Conservation (phyloP, 1,140 invertebrate species). For the Bradysia coprophila region DNA sequence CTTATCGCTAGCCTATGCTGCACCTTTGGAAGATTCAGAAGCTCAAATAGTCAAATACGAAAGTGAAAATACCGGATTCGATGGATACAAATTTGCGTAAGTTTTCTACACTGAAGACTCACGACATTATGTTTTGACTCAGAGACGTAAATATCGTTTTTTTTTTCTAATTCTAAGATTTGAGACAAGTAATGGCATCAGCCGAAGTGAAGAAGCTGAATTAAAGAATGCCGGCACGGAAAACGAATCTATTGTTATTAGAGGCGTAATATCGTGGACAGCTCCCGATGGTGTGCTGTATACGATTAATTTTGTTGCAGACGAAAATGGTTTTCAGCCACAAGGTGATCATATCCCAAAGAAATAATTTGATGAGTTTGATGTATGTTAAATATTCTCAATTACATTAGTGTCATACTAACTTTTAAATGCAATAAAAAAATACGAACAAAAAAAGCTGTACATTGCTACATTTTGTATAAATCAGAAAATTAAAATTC, state of each 20-base stretch:
- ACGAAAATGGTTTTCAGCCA: slow-evolving; percentile 60
- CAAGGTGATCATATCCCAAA: slow-evolving; percentile 42
- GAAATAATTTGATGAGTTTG: too few relatives aligned
- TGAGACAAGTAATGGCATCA: slow-evolving; percentile 39
- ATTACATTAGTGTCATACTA: too few relatives aligned
- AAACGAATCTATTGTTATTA: slow-evolving; percentile 35
- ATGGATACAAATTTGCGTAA: slow-evolving; percentile 28
- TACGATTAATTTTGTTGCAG: slow-evolving; percentile 50
- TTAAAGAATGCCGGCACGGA: slow-evolving; percentile 35
- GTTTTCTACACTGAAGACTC: too few relatives aligned
- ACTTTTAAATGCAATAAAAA: too few relatives aligned
- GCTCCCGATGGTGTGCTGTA: slow-evolving; percentile 49
- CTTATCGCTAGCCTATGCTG: too few relatives aligned
- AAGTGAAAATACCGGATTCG: slow-evolving; percentile 29
- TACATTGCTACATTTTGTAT: too few relatives aligned
- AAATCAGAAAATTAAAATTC: too few relatives aligned
- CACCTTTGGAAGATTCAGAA: slow-evolving; percentile 25
- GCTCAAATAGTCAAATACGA: slow-evolving; percentile 33
- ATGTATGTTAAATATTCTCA: too few relatives aligned
- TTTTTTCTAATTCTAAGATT: slow-evolving; percentile 27
- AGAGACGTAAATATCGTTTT: too few relatives aligned
- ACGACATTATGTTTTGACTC: too few relatives aligned
- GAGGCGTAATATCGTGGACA: slow-evolving; percentile 35
- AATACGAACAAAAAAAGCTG: too few relatives aligned
- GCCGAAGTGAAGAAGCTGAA: slow-evolving; percentile 29